Evolutionary conservation across 2,797 vertebrate genomes (phyloP), one percentile per base, ranked within the genome.

Genomic region (Phyllotis vaccarum): DNA sequence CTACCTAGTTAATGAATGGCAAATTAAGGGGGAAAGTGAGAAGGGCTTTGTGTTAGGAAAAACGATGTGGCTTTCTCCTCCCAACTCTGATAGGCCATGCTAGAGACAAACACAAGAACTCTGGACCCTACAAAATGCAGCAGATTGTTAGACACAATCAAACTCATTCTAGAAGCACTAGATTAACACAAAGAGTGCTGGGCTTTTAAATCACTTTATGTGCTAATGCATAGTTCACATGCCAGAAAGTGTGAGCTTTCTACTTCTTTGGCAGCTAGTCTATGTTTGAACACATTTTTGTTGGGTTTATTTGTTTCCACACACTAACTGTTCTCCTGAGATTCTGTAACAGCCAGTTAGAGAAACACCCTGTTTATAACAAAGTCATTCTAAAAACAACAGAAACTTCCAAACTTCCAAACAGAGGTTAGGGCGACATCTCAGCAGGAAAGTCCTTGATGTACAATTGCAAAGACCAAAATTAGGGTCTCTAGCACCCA

Each of bases 331-430:
- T 75, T 62, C 72, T 43, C 78, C 19, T 43, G 64, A 94, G 40
- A 86, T 64, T 93, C 90, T 82, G 1, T 78, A 40, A 2, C 81
- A 85, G 64, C 62, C 58, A 70, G 2, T 0, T 83, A 75, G 64
- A 52, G 14, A 92, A 89, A 93, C 0, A 74, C 29, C 56, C 86
- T 70, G 43, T 64, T 40, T 81, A 37, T 6, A 54, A 91, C 70
- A 85, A 97, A 76, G 9, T 6, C 68, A 86, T 89, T 81, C 54
- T 5, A 75, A 81, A 86, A 92, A 49, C 8, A 85, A 37, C 9
- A 68, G 17, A 58, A 81, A 80, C 64, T 70, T 10, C 34, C 21
- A 58, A 81, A 80, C 64, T 70, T 10, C 34, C 21, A 37, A 66
- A 90, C 24, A 21, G 34, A 22, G 7, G 14, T 70, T 31, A n/a